phyloP scores from a whole-genome alignment of 2,113 vertebrate species.

The Perccottus glenii region DNA sequence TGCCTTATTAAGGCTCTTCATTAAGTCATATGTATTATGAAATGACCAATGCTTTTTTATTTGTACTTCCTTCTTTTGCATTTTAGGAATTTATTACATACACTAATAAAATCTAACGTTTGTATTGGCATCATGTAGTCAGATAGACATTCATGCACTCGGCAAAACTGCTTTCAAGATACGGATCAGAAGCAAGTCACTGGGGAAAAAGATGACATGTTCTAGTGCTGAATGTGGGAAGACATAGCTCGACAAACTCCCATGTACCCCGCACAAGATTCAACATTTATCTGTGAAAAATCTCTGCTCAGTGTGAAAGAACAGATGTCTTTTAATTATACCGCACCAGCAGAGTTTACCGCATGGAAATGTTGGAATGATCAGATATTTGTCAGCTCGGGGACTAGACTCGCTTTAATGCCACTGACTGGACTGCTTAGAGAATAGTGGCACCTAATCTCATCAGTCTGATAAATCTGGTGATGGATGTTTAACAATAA shows the following conservation, averaged over 20 bases:
- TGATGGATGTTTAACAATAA: slow-evolving; percentile 13
- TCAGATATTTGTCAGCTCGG: not conserved
- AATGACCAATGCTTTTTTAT: too few species aligned
- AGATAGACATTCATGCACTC: too few species aligned
- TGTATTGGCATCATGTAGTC: too few species aligned
- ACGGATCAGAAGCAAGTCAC: slow-evolving; percentile 12
- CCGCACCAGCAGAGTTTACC: not conserved
- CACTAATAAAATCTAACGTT: too few species aligned
- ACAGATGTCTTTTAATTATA: slow-evolving; percentile 11
- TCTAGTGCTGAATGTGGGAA: slow-evolving; percentile 6
- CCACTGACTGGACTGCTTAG: not conserved
- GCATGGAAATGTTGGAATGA: not conserved
- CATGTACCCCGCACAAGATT: slow-evolving; percentile 2
- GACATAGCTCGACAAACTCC: slow-evolving; percentile 7
- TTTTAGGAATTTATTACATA: too few species aligned
- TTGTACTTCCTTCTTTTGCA: too few species aligned
- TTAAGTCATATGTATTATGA: too few species aligned
- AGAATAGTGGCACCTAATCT: slow-evolving; percentile 10
- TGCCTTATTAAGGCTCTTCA: too few species aligned
- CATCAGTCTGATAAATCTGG: slow-evolving; percentile 14
- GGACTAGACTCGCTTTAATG: not conserved
- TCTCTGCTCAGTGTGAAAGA: slow-evolving; percentile 14
- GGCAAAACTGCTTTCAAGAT: not conserved
- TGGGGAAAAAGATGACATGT: slow-evolving; percentile 23
- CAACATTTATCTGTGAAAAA: slow-evolving; percentile 21